Evolutionary conservation across 1,140 invertebrate genomes (phyloP), one percentile per base, ranked within the genome.

Genomic region (Nymphalis io): DNA sequence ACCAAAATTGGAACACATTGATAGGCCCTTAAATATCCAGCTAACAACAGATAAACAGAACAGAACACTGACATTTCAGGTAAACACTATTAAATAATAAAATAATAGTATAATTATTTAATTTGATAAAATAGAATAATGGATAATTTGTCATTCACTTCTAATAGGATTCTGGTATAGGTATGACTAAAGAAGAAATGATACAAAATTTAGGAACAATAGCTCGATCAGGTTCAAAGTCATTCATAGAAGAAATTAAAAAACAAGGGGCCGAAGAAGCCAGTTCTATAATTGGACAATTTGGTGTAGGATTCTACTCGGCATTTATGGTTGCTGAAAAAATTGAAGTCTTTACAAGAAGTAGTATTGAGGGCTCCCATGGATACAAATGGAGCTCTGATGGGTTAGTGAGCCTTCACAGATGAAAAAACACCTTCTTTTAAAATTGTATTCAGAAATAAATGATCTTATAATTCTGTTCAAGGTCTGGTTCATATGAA

Each of bases 241-340:
- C 97, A 84, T 99, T 98, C 80, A 87, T 98, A 62, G 95, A 98
- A 84, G 93, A 98, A 84, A 85, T 98, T n/a, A 95, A 97, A 84
- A 93, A 94, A 21, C 94, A 96, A 83, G 90, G 94, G 58, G 91
- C 91, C 12, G 92, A 93, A 39, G 92, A 94, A 33, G 93, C 94
- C 16, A 94, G 93, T n/a, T 95, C 95, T 68, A 98, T 99, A 64
- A 99, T 99, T 90, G 98, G 98, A 5, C 98, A 99, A 85, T 99
- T 99, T 93, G 98, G 98, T 71, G 98, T 99, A 15, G 98, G 98
- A 11, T 99, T 99, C 88, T 99, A 99, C 84, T 99, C 98, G 48
- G 95, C 96, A 0, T 99, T 99, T 87, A 99, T 99, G 96, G 98
- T 99, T 1, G 97, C 97, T 61, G 95, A 99, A 77, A 96, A 96